These are phyloP conservation scores for Anguilla obscura DNA, from an alignment of 2,797 vertebrate species.

Conservation along the genomic window DNA sequence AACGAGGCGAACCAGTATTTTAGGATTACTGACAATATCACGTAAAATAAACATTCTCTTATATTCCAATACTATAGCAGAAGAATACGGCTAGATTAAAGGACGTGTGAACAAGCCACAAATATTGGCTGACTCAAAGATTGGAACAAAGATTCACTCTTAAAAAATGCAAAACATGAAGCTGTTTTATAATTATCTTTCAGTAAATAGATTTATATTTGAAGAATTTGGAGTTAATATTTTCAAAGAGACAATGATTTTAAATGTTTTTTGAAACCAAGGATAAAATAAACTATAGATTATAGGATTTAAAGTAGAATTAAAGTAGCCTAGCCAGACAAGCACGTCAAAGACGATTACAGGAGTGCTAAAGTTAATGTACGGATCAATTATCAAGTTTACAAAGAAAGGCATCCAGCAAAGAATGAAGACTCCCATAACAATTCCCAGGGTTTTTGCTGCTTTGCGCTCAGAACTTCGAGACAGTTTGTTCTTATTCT, in stretches of 20 bases:
- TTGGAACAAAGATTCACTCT: no score
- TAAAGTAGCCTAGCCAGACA: conserved; percentile 63
- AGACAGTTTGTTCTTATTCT: conserved; percentile 28
- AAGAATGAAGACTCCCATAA: conserved; percentile 60
- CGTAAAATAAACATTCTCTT: no score
- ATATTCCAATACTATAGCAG: no score
- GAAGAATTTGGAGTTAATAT: conserved; percentile 55
- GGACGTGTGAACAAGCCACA: no score
- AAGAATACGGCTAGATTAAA: no score
- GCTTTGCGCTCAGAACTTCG: conserved; percentile 60
- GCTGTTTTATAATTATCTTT: not conserved
- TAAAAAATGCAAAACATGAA: no score
- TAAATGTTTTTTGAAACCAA: conserved; percentile 60
- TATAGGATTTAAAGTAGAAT: conserved; percentile 63
- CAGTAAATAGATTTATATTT: conserved; percentile 48
- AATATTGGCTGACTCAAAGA: no score
- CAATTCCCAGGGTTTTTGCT: conserved; percentile 61
- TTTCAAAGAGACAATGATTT: conserved; percentile 53
- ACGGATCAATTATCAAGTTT: conserved; percentile 52
- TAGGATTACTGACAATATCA: no score
- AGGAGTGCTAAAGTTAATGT: conserved; percentile 56
- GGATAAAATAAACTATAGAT: conserved; percentile 65
- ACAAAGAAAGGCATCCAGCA: conserved; percentile 66
- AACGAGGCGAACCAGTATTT: no score
- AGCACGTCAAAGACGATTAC: conserved; percentile 53